Evolutionary conservation across 1,140 invertebrate species (phyloP).

Genomic region (Heliconius himera): DNA sequence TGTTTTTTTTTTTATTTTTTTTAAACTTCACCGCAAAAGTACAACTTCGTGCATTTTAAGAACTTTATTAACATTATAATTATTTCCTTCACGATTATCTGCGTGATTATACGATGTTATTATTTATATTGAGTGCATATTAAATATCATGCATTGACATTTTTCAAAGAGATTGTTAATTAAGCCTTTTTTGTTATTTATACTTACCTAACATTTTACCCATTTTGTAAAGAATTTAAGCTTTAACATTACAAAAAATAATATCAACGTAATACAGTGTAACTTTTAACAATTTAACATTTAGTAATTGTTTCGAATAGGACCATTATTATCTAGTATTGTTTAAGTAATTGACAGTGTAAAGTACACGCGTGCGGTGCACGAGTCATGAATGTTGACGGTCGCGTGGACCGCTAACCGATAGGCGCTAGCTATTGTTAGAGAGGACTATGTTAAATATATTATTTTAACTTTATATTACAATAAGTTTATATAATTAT

Average conservation of each 20-base stretch:
- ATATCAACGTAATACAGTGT: too few species aligned
- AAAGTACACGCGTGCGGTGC: slow-evolving; percentile 51
- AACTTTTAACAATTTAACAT: not conserved
- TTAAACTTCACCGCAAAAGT: not conserved
- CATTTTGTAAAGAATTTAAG: not conserved
- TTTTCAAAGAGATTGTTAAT: not conserved
- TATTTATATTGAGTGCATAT: not conserved
- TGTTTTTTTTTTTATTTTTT: slow-evolving; percentile 9
- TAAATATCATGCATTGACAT: not conserved
- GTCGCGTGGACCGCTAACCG: slow-evolving; percentile 9
- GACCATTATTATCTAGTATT: slow-evolving; percentile 27
- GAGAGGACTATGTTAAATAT: not conserved
- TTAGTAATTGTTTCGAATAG: not conserved
- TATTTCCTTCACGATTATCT: slow-evolving; percentile 5
- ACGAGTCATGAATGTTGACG: slow-evolving; percentile 33
- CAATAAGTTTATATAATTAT: too few species aligned
- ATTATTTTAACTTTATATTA: not conserved
- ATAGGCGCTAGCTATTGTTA: not conserved
- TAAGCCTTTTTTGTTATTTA: not conserved
- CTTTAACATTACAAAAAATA: not conserved
- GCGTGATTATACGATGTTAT: not conserved
- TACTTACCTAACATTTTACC: not conserved
- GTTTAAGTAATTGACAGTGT: slow-evolving; percentile 42
- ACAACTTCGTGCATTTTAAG: not conserved
- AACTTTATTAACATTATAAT: slow-evolving; percentile 8